Base-by-base conservation (phyloP, 92 coral and sea anemone genomes). In the Epizoanthus illoricatus region DNA sequence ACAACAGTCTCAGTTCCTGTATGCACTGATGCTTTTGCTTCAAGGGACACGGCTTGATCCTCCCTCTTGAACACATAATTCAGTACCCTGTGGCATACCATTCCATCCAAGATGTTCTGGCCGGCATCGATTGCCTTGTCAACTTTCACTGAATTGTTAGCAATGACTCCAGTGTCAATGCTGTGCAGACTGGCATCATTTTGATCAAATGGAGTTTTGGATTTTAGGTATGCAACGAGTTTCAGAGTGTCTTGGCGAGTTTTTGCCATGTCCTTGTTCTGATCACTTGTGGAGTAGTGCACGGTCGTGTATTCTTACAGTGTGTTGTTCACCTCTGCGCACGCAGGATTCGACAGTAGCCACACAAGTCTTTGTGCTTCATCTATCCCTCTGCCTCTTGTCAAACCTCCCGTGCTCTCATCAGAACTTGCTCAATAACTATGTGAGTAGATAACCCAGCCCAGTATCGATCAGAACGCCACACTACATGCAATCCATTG, bases 401-500 rank as follows among this genome's bases (percentile, higher is more conserved):
- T 87, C 73, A 88, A 59, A 61, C 91, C 86, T 1, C 91, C 91
- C n/a, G 62, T 49, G 39, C 76, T 88, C 91, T 39, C 88, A 88
- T 80, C 13, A 87, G 66, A 17, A 81, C 86, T 63, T 86, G 89
- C 43, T 86, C 86, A 40, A 87, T 84, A 4, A 84, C 60, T 19
- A 88, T 81, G 47, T 88, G 88, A n/a, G 84, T 84, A 12, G 86
- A 84, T 18, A 88, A 74, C 49, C 86, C 88, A 28, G 91, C 86
- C 88, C 91, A 88, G 47, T 42, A 60, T 3, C 91, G 84, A 68
- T 88, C 84, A 66, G 86, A 81, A 21, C 90, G 67, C 16, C 90
- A 66, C 39, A 63, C 90, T 10, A 82, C 84, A 49, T 83, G 90
- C 43, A 74, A 43, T 5, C 81, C 87, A 18, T 52, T 23, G 65